These are phyloP conservation scores for Amblyopsis rosae DNA, from an alignment of 2,113 vertebrate species.

Conservation along the genomic window DNA sequence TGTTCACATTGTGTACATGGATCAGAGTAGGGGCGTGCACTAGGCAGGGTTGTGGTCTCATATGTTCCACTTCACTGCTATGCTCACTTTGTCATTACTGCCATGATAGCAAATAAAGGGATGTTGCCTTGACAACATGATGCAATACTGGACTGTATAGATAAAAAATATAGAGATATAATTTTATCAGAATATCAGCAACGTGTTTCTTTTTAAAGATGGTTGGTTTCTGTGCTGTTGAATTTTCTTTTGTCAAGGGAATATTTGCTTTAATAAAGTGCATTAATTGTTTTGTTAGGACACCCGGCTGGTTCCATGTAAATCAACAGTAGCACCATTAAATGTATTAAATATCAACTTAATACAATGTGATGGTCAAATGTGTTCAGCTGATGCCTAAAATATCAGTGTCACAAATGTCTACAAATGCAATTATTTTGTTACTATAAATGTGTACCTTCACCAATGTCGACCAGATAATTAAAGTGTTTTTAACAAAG, in stretches of 20 bases:
- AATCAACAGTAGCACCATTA: too few species aligned
- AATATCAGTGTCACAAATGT: too few species aligned
- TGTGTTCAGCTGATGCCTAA: too few species aligned
- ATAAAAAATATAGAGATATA: conserved; percentile 43
- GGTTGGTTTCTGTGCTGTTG: conserved; percentile 65
- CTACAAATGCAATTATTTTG: too few species aligned
- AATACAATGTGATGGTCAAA: too few species aligned
- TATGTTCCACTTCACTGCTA: conserved; percentile 49
- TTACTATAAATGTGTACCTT: too few species aligned
- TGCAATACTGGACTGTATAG: conserved; percentile 77
- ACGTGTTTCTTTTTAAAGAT: conserved; percentile 50
- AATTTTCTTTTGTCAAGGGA: conserved; percentile 7
- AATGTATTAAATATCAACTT: too few species aligned
- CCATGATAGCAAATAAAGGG: conserved; percentile 54
- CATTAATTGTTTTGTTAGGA: conserved; percentile 50
- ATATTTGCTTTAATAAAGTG: conserved; percentile 87
- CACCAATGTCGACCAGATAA: too few species aligned
- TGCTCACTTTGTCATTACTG: conserved; percentile 29
- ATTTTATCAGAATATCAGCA: conserved; percentile 22
- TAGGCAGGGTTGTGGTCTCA: conserved; percentile 24
- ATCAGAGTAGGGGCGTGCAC: conserved; percentile 58
- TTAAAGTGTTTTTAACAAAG: too few species aligned
- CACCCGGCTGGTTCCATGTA: too few species aligned
- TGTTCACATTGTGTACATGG: conserved; percentile 93
- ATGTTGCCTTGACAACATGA: conserved; percentile 62